Evolutionary conservation across 2,797 vertebrate genomes (phyloP), one percentile per base, ranked within the genome.

Genomic region (Pseudomugil gertrudae): DNA sequence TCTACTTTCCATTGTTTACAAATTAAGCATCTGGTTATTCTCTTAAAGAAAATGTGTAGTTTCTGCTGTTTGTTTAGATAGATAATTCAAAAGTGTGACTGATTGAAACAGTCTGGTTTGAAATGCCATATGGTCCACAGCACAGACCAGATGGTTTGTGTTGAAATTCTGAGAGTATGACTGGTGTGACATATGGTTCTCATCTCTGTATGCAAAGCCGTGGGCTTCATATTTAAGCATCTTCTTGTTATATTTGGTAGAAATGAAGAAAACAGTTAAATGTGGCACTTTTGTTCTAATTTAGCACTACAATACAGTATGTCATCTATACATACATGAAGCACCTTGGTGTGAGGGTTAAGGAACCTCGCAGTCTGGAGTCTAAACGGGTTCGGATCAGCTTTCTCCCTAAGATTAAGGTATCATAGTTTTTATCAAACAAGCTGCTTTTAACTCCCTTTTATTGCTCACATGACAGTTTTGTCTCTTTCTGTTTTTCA

Each of bases 321-420:
- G 96, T 97, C 66, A 96, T 98, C 61, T 94, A 96, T 47, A 95
- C 95, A 70, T 98, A 98, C 85, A 98, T 98, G 97, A 98, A 97
- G 68, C 95, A 96, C 87, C 92, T 98, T 85, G 97, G 96, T 14
- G 97, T 98, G 65, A 96, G 94, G 87, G 95, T 97, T 32, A 98
- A 97, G 75, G 96, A 97, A 79, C 94, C 96, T 67, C 95, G 96
- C 83, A 95, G 90, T 89, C 90, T 98, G 78, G 96, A 98, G 85
- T 95, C 96, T 78, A 98, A 98, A 74, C 90, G 96, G 23, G 95
- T 95, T 79, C 90, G 96, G 5, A 97, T 96, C 57, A 92, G 86
- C 85, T 96, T 98, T 87, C 92, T 98, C 65, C 95, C 95, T 40
- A 98, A 96, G 86, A 98, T 97, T 78, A 98, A 97, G 95, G 96